phyloP scores from a whole-genome alignment of 2,888 invertebrate genomes.

The Hofmannophila pseudospretella region DNA sequence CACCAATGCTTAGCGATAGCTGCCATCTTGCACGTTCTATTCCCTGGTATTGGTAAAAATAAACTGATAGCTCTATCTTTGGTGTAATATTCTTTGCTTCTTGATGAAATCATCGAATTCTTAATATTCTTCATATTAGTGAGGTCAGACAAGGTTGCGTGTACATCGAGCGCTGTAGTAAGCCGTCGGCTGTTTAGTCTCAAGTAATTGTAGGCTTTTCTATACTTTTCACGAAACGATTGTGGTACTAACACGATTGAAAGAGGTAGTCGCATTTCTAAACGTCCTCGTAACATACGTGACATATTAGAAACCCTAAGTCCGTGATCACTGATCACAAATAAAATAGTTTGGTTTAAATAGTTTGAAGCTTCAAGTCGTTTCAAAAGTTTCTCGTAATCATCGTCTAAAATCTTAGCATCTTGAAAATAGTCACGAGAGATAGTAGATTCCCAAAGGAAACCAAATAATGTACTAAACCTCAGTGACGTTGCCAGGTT shows the following conservation, averaged over 20 bases:
- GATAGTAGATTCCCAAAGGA: slow-evolving; percentile 87
- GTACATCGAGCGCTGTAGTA: slow-evolving; percentile 85
- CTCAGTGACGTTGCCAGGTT: slow-evolving; percentile 78
- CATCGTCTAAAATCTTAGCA: slow-evolving; percentile 82
- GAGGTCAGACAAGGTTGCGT: slow-evolving; percentile 85
- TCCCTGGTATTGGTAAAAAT: slow-evolving; percentile 81
- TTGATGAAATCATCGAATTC: slow-evolving; percentile 26
- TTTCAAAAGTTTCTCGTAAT: slow-evolving; percentile 74
- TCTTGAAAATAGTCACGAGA: slow-evolving; percentile 87
- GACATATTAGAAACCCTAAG: slow-evolving; percentile 87
- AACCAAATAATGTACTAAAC: slow-evolving; percentile 81
- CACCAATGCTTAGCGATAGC: slow-evolving; percentile 88
- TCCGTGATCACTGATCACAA: slow-evolving; percentile 88
- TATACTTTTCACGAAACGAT: slow-evolving; percentile 80
- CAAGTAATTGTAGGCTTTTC: slow-evolving; percentile 79
- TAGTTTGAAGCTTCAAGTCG: slow-evolving; percentile 61
- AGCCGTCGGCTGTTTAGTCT: slow-evolving; percentile 80
- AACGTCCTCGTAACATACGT: slow-evolving; percentile 84
- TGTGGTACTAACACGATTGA: slow-evolving; percentile 83
- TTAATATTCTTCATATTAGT: slow-evolving; percentile 54
- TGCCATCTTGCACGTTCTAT: slow-evolving; percentile 85
- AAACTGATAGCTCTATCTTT: slow-evolving; percentile 81
- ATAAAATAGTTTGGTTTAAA: slow-evolving; percentile 79
- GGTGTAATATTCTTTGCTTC: slow-evolving; percentile 33
- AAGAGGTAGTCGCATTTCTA: slow-evolving; percentile 91